Conservation (phyloP, 2,797 vertebrate species). For the Danio jaintianensis region DNA sequence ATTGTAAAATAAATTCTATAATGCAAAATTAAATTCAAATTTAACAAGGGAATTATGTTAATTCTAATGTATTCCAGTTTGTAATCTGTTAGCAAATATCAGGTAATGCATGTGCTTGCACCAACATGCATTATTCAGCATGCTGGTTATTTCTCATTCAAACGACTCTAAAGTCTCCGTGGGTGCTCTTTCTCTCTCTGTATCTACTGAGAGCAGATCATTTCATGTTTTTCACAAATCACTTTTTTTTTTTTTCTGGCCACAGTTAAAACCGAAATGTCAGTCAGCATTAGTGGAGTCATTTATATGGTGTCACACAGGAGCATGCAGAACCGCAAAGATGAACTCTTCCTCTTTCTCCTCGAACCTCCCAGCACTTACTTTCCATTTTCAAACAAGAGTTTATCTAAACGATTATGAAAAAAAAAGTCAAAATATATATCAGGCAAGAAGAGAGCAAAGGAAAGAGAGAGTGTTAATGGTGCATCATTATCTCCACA, state of each 20-base stretch:
- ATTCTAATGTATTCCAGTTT: background rate
- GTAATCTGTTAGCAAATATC: background rate
- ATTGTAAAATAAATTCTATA: background rate
- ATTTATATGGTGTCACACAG: constrained; percentile 72
- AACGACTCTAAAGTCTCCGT: constrained; percentile 25
- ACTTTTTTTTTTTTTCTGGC: constrained; percentile 48
- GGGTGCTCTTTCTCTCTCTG: constrained; percentile 16
- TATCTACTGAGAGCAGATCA: constrained; percentile 35
- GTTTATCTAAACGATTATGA: constrained; percentile 76
- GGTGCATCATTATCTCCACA: constrained; percentile 18
- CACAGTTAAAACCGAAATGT: constrained; percentile 72
- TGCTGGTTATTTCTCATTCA: constrained; percentile 24
- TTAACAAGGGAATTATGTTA: background rate
- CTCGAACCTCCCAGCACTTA: constrained; percentile 25
- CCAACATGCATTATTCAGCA: constrained; percentile 30
- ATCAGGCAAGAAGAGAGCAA: constrained; percentile 55
- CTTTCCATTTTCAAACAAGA: constrained; percentile 68
- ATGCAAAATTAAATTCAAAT: background rate
- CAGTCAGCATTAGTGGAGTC: constrained; percentile 79
- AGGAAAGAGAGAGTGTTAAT: constrained; percentile 51
- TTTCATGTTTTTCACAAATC: constrained; percentile 50
- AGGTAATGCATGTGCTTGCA: background rate
- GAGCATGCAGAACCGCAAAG: constrained; percentile 58
- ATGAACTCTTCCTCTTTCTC: constrained; percentile 38
- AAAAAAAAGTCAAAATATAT: too few species aligned